Evolutionary conservation across 1,140 invertebrate species (phyloP), one percentile per base, ranked within the genome.

Genomic region (Lycorma delicatula): DNA sequence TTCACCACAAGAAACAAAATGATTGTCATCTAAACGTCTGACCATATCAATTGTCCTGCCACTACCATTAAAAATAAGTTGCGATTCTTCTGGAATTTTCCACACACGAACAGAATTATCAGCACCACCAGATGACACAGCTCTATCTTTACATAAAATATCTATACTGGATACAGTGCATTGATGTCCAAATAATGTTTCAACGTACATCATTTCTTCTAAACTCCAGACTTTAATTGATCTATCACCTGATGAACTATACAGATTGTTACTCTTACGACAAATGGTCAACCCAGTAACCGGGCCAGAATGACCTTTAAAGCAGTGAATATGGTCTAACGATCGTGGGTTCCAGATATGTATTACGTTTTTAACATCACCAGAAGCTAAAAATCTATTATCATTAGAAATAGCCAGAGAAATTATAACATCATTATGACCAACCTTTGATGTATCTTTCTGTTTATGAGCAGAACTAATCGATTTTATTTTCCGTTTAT

Each of bases 81-180:
- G 95, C 44, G 93, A 96, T 70, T 98, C 95, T 76, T 98, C 94
- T 0, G 87, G 81, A 58, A 98, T 89, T 73, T 98, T 97, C 93
- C 94, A 98, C 62, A 98, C 81, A 61, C 93, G 78, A 36, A 97
- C 71, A 6, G 87, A 82, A 34, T 80, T 80, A 70, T 98, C 96
- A 58, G 84, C 79, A 25, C 93, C 92, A 38, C 95, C 95, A 48
- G 86, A 82, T 5, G 93, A 92, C 1, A 98, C 81, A 1, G 89
- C 90, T 59, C 92, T 77, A 66, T 97, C 93, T 61, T 86, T 78
- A 44, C 81, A 78, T 38, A 93, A 69, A 1, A 88, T 84, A 76
- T 98, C 95, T 48, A 98, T 89, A n/a, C 82, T 82, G 6, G 89
- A 91, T 3, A 97, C 85, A n/a, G 76, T 74, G 64, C 83, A 84